Evolutionary conservation across 2,888 invertebrate species (phyloP), one percentile per base, ranked within the genome.

Genomic region (Spodoptera exigua): DNA sequence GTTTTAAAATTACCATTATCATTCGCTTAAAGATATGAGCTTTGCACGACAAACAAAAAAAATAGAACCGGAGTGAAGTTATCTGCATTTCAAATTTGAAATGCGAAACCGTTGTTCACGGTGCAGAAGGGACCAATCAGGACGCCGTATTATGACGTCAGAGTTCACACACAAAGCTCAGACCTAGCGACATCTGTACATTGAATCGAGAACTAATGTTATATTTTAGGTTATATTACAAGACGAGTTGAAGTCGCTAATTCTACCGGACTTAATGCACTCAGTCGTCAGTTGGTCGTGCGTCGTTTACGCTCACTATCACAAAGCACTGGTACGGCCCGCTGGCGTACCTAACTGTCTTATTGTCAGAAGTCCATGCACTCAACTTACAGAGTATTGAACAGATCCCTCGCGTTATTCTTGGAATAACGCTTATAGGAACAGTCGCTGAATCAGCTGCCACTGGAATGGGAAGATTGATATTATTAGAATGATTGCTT

Each of bases 391-490:
- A 94, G 86, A 69, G 94, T 94, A 87, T 93, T 89, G 87, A 93
- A 94, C 67, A 93, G 84, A 87, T 93, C 92, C 86, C 93, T 82
- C 13, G 94, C 94, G 88, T 89, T 93, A 88, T 93, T 89, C 87
- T 93, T 93, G 0, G 94, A 94, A 87, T 93, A 93, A 78, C 94
- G 93, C 89, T 82, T 91, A 80, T 88, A 89, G 85, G 94, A 93
- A 83, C 90, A 91, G 84, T 93, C 93, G 90, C 93, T 93, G 89
- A 93, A 94, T 94, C 94, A 94, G 94, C 94, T 94, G 78, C 94
- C 94, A 87, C 94, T 94, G 90, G 0, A 90, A 92, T 17, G 17
- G 63, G 53, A 54, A 49, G 17, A 21, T 12, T 32, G 40, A 14
- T 27, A 5, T 27, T 27, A 9, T 27, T 27, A 27, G 27, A 27